Evolutionary conservation across 2,888 invertebrate species (phyloP).

Genomic region (Aromia moschata): DNA sequence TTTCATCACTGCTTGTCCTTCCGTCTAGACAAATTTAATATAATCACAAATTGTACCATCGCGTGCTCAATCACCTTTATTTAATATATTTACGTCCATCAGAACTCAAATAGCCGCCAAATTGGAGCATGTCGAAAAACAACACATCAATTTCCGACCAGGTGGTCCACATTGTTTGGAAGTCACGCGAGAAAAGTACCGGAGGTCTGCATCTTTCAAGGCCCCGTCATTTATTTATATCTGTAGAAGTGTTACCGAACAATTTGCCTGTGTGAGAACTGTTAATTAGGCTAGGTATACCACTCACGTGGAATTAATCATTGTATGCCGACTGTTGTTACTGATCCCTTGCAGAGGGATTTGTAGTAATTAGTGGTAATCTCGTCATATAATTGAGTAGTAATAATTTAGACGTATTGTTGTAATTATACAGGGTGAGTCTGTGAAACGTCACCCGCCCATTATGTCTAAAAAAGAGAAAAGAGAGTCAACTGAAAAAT

Average conservation of each 20-base stretch:
- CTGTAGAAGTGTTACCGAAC: slow-evolving; percentile 2
- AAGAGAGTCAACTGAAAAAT: too few relatives aligned
- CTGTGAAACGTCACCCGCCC: too few relatives aligned
- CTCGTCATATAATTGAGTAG: too few relatives aligned
- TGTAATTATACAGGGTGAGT: too few relatives aligned
- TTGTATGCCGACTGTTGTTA: not conserved
- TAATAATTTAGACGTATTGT: too few relatives aligned
- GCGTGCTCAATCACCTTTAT: slow-evolving; percentile 4
- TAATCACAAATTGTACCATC: not conserved
- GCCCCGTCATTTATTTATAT: slow-evolving; percentile 26
- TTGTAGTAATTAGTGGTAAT: too few relatives aligned
- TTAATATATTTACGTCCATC: slow-evolving; percentile 6
- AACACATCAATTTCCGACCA: slow-evolving; percentile 22
- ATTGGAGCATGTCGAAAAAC: slow-evolving; percentile 18
- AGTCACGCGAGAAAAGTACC: slow-evolving; percentile 31
- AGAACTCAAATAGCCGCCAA: not conserved
- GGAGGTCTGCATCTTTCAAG: slow-evolving; percentile 32
- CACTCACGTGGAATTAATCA: slow-evolving; percentile 4
- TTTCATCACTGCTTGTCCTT: too few relatives aligned
- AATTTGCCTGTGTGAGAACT: slow-evolving; percentile 12
- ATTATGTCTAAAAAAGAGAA: too few relatives aligned
- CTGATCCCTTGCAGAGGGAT: too few relatives aligned
- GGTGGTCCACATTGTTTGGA: slow-evolving; percentile 30
- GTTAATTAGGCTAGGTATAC: slow-evolving; percentile 10
- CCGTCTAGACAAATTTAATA: not conserved